A percentile compares a stretch with the other conserved stretches of the same genome.
Evolutionary conservation across 2,797 vertebrate genomes (phyloP).

Genomic region (Emydoidea blandingii): DNA sequence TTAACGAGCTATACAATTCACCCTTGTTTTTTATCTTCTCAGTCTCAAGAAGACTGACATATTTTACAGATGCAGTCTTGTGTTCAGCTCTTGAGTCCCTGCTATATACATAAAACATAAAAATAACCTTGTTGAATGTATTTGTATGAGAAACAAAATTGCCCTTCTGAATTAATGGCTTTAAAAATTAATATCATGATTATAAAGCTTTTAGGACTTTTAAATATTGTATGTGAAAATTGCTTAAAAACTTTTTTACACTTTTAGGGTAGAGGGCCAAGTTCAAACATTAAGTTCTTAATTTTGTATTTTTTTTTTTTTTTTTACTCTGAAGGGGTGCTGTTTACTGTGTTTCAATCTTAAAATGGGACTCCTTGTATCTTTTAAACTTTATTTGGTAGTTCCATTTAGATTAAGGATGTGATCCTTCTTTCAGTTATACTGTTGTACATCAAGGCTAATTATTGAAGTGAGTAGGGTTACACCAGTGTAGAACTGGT

Average conservation of each 20-base stretch:
- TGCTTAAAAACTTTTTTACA: not conserved
- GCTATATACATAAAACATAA: not conserved
- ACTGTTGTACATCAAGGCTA: not conserved
- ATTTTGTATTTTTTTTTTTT: not conserved
- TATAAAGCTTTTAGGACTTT: not conserved
- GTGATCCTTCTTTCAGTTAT: not conserved
- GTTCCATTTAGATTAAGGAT: not conserved
- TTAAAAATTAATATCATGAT: not conserved
- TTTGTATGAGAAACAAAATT: not conserved
- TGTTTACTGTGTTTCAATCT: not conserved
- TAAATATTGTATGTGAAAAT: not conserved
- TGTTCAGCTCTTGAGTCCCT: not conserved
- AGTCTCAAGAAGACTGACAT: not conserved
- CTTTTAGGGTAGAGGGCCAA: not conserved
- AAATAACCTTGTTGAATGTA: not conserved
- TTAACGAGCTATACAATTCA: not conserved
- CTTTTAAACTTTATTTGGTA: not conserved
- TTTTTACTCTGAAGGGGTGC: not conserved
- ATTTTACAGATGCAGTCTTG: not conserved
- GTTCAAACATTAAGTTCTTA: not conserved
- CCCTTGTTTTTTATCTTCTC: not conserved
- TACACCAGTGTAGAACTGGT: not conserved
- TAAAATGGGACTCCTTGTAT: not conserved
- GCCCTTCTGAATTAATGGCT: not conserved
- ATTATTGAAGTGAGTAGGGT: not conserved